Evolutionary conservation across 2,888 invertebrate species (phyloP), one percentile per base, ranked within the genome.

Genomic region (Agrypnus murinus): DNA sequence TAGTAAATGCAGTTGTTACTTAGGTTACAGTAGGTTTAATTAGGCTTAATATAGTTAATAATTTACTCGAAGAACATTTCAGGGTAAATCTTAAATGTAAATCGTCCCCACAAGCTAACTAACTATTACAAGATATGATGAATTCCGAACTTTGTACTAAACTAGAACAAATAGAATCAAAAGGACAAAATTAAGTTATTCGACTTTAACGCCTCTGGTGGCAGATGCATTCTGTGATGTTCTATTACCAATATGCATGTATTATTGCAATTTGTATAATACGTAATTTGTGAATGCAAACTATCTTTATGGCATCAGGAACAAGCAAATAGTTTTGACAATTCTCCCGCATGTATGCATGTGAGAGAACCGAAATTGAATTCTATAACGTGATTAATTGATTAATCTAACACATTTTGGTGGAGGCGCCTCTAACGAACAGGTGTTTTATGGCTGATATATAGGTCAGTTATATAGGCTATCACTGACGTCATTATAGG

Each of bases 261-360:
- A 77, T 78, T 78, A 79, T 77, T 77, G 77, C 78, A 78, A 79
- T 79, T 79, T 77, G 76, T 78, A 74, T 77, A 77, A 79, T 78
- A 59, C 14, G 50, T 50, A 77, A 77, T 79, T 79, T 77, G 71
- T 68, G 70, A 73, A 71, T 73, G 75, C 74, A 75, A 76, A 74
- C 73, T 68, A 70, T 70, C 68, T 63, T 45, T 43, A 5, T 25
- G 34, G 53, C 14, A 34, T n/a, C n/a, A 12, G 31, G 38, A 17
- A 66, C 46, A 32, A 15, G 25, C 45, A 58, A 40, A 48, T 57
- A 34, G 25, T 36, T 25, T 36, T 31, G 9, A 8, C 43, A 62
- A 55, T 68, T 5, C 46, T 57, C 57, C 15, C 53, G n/a, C n/a
- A n/a, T n/a, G n/a, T n/a, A n/a, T n/a, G n/a, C n/a, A 57, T 57